Evolutionary conservation across 2,113 vertebrate genomes (phyloP).

Genomic region (Eurystomus gularis): DNA sequence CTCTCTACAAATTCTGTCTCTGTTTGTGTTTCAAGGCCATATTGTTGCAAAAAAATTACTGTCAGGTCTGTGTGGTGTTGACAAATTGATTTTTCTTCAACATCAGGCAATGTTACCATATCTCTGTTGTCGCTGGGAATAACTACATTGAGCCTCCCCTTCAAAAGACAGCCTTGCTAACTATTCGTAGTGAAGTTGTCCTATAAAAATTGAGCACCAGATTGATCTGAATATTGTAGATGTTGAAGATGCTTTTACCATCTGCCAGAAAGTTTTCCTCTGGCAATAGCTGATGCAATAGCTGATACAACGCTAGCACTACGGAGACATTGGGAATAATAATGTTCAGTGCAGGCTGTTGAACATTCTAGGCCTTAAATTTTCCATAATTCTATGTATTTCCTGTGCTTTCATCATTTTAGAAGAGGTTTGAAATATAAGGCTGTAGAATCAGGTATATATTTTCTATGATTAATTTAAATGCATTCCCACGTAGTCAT

Average conservation of each 20-base stretch:
- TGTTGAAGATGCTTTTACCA: neutral
- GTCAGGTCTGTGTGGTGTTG: neutral
- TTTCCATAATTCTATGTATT: neutral
- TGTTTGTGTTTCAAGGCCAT: neutral
- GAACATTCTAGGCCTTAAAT: constrained; percentile 23
- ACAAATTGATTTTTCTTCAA: neutral
- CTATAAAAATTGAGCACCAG: neutral
- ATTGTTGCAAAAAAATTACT: neutral
- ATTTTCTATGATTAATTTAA: neutral
- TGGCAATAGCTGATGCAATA: neutral
- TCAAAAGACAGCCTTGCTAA: neutral
- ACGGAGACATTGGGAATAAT: neutral
- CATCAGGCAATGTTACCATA: neutral
- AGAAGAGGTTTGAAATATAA: neutral
- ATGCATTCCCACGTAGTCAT: neutral
- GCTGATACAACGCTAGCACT: neutral
- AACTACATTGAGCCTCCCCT: neutral
- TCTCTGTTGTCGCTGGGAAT: neutral
- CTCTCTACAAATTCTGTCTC: neutral
- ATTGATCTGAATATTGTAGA: neutral
- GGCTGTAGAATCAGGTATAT: neutral
- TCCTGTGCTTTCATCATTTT: neutral
- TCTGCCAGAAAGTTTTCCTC: neutral
- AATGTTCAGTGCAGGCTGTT: neutral
- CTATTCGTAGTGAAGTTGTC: neutral